These are phyloP conservation scores for Scotopteryx bipunctaria DNA, from an alignment of 2,888 invertebrate genomes.

Conservation along the genomic window DNA sequence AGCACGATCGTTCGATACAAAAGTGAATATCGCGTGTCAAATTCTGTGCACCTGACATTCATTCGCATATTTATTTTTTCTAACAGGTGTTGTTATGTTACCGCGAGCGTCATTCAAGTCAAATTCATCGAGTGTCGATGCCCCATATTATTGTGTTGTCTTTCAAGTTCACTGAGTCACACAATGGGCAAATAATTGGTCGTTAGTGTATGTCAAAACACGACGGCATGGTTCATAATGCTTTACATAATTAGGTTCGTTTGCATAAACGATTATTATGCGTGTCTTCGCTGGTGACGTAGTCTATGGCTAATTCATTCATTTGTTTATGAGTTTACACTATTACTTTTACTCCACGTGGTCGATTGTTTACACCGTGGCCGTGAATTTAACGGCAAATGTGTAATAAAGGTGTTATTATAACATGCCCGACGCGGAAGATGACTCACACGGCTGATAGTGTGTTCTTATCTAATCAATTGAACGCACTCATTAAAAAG, in stretches of 20 bases:
- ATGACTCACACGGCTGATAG: slow-evolving; percentile 44
- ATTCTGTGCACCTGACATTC: slow-evolving; percentile 72
- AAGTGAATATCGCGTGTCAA: slow-evolving; percentile 60
- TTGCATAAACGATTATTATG: slow-evolving; percentile 81
- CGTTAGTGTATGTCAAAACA: slow-evolving; percentile 79
- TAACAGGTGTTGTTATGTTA: slow-evolving; percentile 65
- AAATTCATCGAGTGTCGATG: slow-evolving; percentile 67
- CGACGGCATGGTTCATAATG: slow-evolving; percentile 66
- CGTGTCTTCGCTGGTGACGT: slow-evolving; percentile 76
- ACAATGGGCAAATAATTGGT: slow-evolving; percentile 78
- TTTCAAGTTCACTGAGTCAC: slow-evolving; percentile 79
- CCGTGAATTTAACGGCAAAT: slow-evolving; percentile 63
- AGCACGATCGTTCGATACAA: slow-evolving; percentile 42
- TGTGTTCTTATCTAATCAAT: slow-evolving; percentile 35
- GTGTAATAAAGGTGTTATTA: slow-evolving; percentile 69
- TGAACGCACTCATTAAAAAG: slow-evolving; percentile 7
- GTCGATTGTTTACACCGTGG: slow-evolving; percentile 68
- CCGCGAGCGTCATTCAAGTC: slow-evolving; percentile 57
- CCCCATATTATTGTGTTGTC: slow-evolving; percentile 76
- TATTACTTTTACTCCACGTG: slow-evolving; percentile 77
- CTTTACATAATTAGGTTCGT: slow-evolving; percentile 80
- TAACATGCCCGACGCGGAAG: slow-evolving; percentile 46
- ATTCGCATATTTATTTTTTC: slow-evolving; percentile 56
- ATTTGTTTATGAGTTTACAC: slow-evolving; percentile 73
- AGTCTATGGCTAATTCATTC: slow-evolving; percentile 76